phyloP scores from a whole-genome alignment of 2,797 vertebrate species.

The Cottoperca gobio region DNA sequence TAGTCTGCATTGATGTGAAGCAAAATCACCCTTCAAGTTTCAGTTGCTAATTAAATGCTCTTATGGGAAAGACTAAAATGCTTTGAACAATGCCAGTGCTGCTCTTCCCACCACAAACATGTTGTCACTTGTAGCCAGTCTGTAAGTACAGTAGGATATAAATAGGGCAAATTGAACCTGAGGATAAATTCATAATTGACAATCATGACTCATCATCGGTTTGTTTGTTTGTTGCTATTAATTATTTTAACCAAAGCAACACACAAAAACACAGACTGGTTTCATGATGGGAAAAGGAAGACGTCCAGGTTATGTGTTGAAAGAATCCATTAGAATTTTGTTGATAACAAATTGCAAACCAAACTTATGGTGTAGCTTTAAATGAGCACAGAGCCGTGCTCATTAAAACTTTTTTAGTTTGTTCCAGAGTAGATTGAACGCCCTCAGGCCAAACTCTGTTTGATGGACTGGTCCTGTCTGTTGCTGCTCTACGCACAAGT shows the following conservation, averaged over 20 bases:
- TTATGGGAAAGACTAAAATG: conserved; percentile 26
- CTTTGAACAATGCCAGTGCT: conserved; percentile 40
- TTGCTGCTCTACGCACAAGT: conserved; percentile 43
- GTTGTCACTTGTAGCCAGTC: conserved; percentile 45
- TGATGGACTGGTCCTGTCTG: conserved; percentile 57
- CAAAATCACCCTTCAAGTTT: conserved; percentile 28
- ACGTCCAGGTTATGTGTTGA: conserved; percentile 20
- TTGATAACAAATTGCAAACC: conserved; percentile 54
- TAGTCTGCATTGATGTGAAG: conserved; percentile 10
- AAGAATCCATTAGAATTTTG: conserved; percentile 44
- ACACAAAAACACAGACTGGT: conserved; percentile 36
- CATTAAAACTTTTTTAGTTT: conserved; percentile 21
- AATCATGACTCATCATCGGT: conserved; percentile 43
- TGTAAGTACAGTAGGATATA: conserved; percentile 21
- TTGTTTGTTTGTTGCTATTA: conserved; percentile 50
- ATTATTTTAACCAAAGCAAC: conserved; percentile 41
- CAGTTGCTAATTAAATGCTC: conserved; percentile 50
- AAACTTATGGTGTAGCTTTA: conserved; percentile 55
- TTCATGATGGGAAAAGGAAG: conserved; percentile 31
- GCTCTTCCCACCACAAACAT: conserved; percentile 56
- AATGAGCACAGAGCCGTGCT: conserved; percentile 13
- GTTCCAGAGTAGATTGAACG: conserved; percentile 29
- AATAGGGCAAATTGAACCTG: conserved; percentile 43
- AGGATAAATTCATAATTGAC: conserved; percentile 38
- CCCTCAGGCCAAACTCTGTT: conserved; percentile 46